These are phyloP conservation scores for Sapajus apella DNA, from an alignment of 2,113 vertebrate genomes.

Conservation along the genomic window DNA sequence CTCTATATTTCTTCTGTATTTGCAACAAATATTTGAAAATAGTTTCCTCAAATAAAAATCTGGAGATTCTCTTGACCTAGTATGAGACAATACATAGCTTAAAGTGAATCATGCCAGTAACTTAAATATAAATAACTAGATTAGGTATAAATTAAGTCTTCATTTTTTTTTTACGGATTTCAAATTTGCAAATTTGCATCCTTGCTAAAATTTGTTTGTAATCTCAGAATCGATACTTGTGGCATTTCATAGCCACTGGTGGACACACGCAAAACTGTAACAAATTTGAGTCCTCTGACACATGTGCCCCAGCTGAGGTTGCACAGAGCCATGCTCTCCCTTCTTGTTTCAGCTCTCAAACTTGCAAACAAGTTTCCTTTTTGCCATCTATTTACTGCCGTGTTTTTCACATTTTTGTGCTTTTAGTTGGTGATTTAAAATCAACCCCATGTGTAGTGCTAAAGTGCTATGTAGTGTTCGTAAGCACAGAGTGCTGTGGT, in stretches of 20 bases:
- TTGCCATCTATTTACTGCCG: neutral
- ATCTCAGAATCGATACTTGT: neutral
- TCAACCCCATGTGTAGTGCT: neutral
- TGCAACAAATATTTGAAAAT: conserved; percentile 79
- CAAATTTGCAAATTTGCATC: neutral
- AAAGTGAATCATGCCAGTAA: conserved; percentile 59
- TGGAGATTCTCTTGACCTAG: conserved; percentile 66
- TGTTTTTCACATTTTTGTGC: neutral
- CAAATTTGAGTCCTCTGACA: neutral
- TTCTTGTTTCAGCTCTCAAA: neutral
- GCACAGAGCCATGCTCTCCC: too few species aligned
- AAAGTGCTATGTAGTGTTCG: neutral
- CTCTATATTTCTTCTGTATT: conserved; percentile 59
- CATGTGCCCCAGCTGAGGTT: neutral
- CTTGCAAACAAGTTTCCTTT: neutral
- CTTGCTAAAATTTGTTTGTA: neutral
- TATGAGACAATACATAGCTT: conserved; percentile 52
- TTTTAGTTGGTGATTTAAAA: neutral
- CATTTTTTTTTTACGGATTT: neutral
- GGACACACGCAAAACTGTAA: neutral
- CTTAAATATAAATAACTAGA: too few species aligned
- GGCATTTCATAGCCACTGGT: neutral
- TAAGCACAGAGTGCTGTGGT: neutral
- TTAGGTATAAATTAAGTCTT: too few species aligned
- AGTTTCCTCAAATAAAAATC: conserved; percentile 65